Evolutionary conservation across 2,797 vertebrate species (phyloP).

Genomic region (Poliocrania exsul): DNA sequence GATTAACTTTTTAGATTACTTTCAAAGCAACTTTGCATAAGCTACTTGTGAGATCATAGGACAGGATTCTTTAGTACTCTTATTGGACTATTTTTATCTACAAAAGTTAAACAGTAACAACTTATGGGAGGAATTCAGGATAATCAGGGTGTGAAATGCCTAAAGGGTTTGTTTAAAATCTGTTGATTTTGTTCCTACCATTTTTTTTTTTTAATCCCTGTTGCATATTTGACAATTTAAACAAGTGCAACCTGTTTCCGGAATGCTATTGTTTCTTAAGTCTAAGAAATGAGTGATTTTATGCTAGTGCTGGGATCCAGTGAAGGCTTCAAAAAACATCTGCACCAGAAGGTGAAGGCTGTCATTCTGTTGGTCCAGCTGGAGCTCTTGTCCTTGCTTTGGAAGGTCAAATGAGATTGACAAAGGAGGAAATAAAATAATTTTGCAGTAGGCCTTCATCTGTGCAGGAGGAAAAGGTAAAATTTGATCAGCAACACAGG

Average conservation of each 20-base stretch:
- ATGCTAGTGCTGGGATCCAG: neutral
- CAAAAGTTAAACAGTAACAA: neutral
- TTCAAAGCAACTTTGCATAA: neutral
- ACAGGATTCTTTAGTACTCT: neutral
- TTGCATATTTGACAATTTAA: neutral
- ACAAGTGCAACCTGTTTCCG: neutral
- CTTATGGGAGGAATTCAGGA: neutral
- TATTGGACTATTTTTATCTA: neutral
- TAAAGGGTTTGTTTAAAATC: neutral
- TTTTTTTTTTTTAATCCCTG: neutral
- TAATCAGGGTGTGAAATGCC: neutral
- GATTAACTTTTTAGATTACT: neutral
- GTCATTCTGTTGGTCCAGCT: neutral
- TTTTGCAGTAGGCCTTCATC: neutral
- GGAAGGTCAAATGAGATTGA: neutral
- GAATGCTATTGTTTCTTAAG: neutral
- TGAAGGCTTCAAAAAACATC: neutral
- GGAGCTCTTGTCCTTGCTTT: neutral
- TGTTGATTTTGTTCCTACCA: neutral
- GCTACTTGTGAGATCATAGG: neutral
- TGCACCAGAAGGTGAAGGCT: neutral
- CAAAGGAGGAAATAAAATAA: neutral
- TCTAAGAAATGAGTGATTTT: neutral
- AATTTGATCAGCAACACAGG: neutral
- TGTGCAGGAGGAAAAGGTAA: neutral